These are phyloP conservation scores for Salvelinus sp. DNA, from an alignment of 2,113 vertebrate genomes.

Conservation along the genomic window DNA sequence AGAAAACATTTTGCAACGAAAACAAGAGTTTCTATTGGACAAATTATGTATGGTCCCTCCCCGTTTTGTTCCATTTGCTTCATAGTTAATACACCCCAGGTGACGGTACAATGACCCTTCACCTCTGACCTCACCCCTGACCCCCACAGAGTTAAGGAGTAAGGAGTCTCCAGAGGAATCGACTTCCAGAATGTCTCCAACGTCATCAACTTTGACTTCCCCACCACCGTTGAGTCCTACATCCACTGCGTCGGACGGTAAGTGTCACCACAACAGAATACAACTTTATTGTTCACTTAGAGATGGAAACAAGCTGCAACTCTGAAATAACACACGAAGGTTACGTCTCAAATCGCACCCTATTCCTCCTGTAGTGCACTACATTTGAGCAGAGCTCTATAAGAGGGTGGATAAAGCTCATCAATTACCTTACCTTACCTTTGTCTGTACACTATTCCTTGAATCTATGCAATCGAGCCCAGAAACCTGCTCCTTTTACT, in stretches of 20 bases:
- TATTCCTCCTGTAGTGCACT: not conserved
- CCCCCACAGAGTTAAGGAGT: constrained; percentile 75
- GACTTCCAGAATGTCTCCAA: constrained; percentile 90
- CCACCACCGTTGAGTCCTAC: constrained; percentile 78
- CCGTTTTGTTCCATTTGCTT: too few species aligned
- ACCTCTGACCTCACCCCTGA: not conserved
- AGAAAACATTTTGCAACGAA: too few species aligned
- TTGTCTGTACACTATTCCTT: too few species aligned
- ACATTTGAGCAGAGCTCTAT: too few species aligned
- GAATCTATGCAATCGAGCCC: too few species aligned
- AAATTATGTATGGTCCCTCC: too few species aligned
- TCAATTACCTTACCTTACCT: not conserved
- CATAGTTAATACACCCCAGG: too few species aligned
- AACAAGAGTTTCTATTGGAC: too few species aligned
- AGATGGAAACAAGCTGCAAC: not conserved
- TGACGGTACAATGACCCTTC: too few species aligned
- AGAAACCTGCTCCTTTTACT: too few species aligned
- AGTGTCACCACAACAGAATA: not conserved
- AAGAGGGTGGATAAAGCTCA: not conserved
- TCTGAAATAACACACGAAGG: too few species aligned
- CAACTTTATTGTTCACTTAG: not conserved
- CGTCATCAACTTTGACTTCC: constrained; percentile 91
- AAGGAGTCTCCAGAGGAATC: constrained; percentile 85
- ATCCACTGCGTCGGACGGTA: constrained; percentile 92
- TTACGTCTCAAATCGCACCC: too few species aligned